phyloP scores from a whole-genome alignment of 2,113 vertebrate species.

The Perca fluviatilis region DNA sequence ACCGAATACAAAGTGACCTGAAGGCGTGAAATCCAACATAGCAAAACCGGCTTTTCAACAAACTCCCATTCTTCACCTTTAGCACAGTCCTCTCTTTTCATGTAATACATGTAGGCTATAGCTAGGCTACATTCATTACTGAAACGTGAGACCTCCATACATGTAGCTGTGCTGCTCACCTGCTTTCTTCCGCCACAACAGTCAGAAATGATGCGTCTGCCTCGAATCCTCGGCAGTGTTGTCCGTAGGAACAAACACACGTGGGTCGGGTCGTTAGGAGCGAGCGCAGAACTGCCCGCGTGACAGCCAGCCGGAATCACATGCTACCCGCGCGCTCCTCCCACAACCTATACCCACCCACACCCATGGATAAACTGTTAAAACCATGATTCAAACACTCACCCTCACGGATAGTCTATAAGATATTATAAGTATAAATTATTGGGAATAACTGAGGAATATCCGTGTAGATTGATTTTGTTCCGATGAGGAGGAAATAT shows the following conservation, averaged over 20 bases:
- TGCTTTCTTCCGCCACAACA: not conserved
- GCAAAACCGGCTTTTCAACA: not conserved
- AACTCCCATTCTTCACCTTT: not conserved
- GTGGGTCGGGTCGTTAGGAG: not conserved
- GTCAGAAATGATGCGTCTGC: not conserved
- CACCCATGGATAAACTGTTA: too few relatives aligned
- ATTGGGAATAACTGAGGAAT: too few relatives aligned
- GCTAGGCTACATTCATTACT: rapidly evolving
- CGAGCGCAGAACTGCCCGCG: not conserved
- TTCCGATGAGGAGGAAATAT: too few relatives aligned
- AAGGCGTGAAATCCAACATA: not conserved
- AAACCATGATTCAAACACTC: too few relatives aligned
- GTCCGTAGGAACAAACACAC: not conserved
- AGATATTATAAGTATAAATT: too few relatives aligned
- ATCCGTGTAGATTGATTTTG: too few relatives aligned
- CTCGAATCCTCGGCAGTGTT: not conserved
- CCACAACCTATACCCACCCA: not conserved
- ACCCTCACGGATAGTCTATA: too few relatives aligned
- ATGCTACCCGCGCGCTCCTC: slow-evolving; percentile 29
- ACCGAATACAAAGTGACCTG: not conserved
- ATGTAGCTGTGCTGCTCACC: slow-evolving; percentile 17
- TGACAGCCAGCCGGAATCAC: not conserved
- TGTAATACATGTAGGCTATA: not conserved
- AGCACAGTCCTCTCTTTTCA: not conserved
- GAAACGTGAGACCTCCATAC: rapidly evolving